Percentiles rank a stretch among this genome's conserved stretches.
Evolutionary conservation across 2,797 vertebrate genomes (phyloP).

Genomic region (Tokudaia tokunoshimensis): DNA sequence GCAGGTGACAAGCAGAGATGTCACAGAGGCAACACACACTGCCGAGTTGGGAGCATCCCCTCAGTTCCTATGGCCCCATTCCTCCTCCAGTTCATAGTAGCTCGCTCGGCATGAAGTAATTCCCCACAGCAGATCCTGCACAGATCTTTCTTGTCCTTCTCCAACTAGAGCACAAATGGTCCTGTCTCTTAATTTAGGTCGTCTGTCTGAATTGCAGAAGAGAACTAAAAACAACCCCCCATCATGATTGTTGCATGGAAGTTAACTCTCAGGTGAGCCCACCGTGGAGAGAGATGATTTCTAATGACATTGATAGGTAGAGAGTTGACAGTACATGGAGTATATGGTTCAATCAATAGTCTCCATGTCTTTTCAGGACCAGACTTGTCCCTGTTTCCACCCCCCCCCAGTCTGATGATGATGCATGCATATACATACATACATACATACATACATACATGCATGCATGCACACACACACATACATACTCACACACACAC

Average conservation of each 20-base stretch:
- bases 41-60: background rate
- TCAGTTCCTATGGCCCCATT: background rate
- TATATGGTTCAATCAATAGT: background rate
- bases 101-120: background rate
- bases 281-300: background rate
- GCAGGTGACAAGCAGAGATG: background rate
- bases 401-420: background rate
- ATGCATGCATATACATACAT: no score
- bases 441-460: no score
- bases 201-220: background rate
- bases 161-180: background rate
- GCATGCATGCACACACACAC: background rate
- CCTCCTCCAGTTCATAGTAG: background rate
- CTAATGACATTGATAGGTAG: background rate
- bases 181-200: background rate
- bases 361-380: fast-evolving
- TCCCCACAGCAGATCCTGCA: background rate
- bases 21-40: background rate
- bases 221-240: background rate
- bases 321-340: background rate
- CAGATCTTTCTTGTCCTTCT: background rate
- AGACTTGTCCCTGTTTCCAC: background rate
- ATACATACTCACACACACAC: background rate
- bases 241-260: background rate
- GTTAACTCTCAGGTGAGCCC: background rate